phyloP scores from a whole-genome alignment of 2,888 invertebrate species.

The Acleris literana region DNA sequence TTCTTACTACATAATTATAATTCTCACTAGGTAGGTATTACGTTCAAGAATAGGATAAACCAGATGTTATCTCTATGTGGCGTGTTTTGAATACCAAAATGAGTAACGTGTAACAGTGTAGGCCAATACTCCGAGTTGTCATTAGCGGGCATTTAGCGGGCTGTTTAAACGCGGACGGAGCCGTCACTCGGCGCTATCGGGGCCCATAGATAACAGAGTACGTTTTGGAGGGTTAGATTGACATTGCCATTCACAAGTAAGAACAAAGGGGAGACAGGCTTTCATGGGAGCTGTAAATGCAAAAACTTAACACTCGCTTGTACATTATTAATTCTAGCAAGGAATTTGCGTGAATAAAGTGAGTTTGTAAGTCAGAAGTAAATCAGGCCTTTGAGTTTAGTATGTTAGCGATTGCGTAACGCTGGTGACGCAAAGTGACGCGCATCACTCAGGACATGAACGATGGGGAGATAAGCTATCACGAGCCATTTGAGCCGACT shows the following conservation, averaged over 20 bases:
- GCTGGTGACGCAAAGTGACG: constrained; percentile 28
- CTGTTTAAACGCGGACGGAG: constrained; percentile 22
- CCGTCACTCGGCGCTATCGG: constrained; percentile 36
- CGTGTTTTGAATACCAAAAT: not conserved
- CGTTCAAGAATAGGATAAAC: not conserved
- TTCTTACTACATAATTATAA: too few species aligned
- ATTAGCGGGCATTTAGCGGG: constrained; percentile 31
- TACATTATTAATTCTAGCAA: not conserved
- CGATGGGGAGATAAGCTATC: constrained; percentile 31
- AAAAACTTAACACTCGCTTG: constrained; percentile 17
- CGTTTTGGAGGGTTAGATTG: constrained; percentile 55
- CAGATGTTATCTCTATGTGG: not conserved
- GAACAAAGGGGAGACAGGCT: constrained; percentile 29
- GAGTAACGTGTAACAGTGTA: constrained; percentile 3
- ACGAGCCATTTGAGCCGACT: constrained; percentile 16
- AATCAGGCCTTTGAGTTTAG: constrained; percentile 11
- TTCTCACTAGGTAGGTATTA: too few species aligned
- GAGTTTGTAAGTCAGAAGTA: not conserved
- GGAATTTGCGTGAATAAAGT: too few species aligned
- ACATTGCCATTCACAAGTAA: constrained; percentile 49
- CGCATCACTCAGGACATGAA: constrained; percentile 21
- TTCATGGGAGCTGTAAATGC: constrained; percentile 23
- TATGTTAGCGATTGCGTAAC: constrained; percentile 21
- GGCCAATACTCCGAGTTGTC: constrained; percentile 8
- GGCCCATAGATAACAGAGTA: constrained; percentile 39